Conservation (phyloP, 2,888 invertebrate genomes). For the Crioceris asparagi region DNA sequence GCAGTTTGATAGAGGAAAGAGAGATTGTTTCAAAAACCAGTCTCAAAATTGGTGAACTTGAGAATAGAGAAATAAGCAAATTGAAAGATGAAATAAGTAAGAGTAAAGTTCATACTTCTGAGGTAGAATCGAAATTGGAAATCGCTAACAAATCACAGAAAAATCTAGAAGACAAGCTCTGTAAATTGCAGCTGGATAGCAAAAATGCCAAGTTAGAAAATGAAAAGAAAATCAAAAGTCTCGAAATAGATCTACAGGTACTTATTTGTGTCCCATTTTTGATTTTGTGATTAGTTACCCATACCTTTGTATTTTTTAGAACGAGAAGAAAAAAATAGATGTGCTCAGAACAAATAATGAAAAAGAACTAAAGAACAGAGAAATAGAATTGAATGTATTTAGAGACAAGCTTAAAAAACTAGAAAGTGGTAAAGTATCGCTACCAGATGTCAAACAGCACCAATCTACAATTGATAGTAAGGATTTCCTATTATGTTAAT, state of each 20-base stretch:
- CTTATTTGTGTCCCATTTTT: conserved; percentile 4
- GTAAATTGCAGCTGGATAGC: conserved; percentile 53
- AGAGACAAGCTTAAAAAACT: conserved; percentile 61
- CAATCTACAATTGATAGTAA: conserved; percentile 59
- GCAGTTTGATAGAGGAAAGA: conserved; percentile 41
- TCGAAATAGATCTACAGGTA: conserved; percentile 33
- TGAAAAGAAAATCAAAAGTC: conserved; percentile 44
- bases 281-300: background rate
- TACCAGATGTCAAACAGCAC: conserved; percentile 55
- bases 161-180: conserved; percentile 40
- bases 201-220: conserved; percentile 52
- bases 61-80: conserved; percentile 28
- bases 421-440: conserved; percentile 50
- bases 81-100: conserved; percentile 31
- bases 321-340: conserved; percentile 56
- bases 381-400: conserved; percentile 64
- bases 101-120: conserved; percentile 25
- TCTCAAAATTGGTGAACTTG: conserved; percentile 25
- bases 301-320: conserved; percentile 32
- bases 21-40: conserved; percentile 33
- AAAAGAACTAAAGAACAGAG: conserved; percentile 65
- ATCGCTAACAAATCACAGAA: conserved; percentile 24
- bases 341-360: conserved; percentile 57
- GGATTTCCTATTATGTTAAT: conserved; percentile 26
- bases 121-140: conserved; percentile 34